Evolutionary conservation across 2,113 vertebrate species (phyloP).

Genomic region (Brachionichthys hirsutus): DNA sequence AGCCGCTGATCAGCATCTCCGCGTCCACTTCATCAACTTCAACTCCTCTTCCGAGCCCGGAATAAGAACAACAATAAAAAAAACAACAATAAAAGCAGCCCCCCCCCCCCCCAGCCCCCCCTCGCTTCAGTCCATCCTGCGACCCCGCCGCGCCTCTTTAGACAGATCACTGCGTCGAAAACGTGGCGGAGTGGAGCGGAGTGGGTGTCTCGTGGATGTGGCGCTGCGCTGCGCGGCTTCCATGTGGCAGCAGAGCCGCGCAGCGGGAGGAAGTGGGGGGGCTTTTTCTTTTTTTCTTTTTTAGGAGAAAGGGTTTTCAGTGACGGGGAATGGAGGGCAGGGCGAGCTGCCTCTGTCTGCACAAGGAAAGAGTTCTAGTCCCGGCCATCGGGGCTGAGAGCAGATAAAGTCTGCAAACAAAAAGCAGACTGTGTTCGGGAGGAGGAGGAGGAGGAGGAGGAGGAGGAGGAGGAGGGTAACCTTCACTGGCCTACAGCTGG

Average conservation of each 20-base stretch:
- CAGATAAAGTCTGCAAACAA: slow-evolving; percentile 2
- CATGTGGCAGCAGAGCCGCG: slow-evolving; percentile 26
- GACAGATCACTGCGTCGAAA: not conserved
- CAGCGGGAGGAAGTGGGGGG: slow-evolving; percentile 45
- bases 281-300: slow-evolving; percentile 13
- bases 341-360: slow-evolving; percentile 37
- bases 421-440: not conserved
- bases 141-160: slow-evolving; percentile 4
- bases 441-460: slow-evolving; percentile 14
- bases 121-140: slow-evolving; percentile 2
- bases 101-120: not conserved
- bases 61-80: too few species aligned
- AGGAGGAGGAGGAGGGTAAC: too few species aligned
- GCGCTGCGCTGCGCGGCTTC: slow-evolving; percentile 21
- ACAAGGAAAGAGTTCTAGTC: not conserved
- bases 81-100: too few species aligned
- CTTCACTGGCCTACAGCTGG: too few species aligned
- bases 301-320: slow-evolving; percentile 44
- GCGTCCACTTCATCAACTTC: slow-evolving; percentile 29
- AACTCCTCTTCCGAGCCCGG: slow-evolving; percentile 10
- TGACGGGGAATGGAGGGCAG: slow-evolving; percentile 52
- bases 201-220: slow-evolving; percentile 21
- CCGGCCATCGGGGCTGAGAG: not conserved
- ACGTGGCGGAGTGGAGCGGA: not conserved
- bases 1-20: slow-evolving; percentile 26